Conservation (phyloP, 2,797 vertebrate genomes). For the Xerus rutilus region DNA sequence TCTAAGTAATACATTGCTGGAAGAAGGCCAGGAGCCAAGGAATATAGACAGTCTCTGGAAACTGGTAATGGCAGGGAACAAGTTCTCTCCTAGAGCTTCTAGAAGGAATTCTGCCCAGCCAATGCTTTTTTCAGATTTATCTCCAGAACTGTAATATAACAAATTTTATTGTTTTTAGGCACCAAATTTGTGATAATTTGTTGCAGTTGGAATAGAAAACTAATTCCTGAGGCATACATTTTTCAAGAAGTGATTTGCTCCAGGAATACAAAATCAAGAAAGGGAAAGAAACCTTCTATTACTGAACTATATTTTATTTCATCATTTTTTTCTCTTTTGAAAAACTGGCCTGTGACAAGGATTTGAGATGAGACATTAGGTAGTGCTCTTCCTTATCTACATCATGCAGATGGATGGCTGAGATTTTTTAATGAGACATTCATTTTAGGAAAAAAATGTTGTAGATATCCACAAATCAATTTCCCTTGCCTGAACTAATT, state of each 20-base stretch:
- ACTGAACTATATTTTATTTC: slow-evolving; percentile 12
- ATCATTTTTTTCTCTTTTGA: slow-evolving; percentile 35
- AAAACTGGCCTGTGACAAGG: background rate
- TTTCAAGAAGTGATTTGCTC: background rate
- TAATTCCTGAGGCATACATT: background rate
- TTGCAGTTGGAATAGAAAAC: background rate
- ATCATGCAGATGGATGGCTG: background rate
- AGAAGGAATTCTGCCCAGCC: background rate
- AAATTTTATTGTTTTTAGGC: background rate
- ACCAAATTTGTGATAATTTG: background rate
- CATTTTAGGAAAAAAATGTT: slow-evolving; percentile 12
- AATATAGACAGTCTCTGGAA: background rate
- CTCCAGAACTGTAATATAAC: background rate
- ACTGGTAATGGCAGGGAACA: background rate
- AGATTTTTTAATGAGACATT: background rate
- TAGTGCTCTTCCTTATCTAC: background rate
- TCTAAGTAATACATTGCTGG: background rate
- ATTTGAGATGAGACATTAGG: slow-evolving; percentile 5
- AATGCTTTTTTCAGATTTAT: background rate
- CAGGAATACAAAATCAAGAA: slow-evolving; percentile 17
- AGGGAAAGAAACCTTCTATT: background rate
- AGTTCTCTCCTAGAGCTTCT: background rate
- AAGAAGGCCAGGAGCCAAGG: background rate
- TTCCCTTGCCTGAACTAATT: slow-evolving; percentile 34
- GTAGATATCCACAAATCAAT: background rate